Evolutionary conservation across 1,140 invertebrate genomes (phyloP), one percentile per base, ranked within the genome.

Genomic region (Conopomorpha cramerella): DNA sequence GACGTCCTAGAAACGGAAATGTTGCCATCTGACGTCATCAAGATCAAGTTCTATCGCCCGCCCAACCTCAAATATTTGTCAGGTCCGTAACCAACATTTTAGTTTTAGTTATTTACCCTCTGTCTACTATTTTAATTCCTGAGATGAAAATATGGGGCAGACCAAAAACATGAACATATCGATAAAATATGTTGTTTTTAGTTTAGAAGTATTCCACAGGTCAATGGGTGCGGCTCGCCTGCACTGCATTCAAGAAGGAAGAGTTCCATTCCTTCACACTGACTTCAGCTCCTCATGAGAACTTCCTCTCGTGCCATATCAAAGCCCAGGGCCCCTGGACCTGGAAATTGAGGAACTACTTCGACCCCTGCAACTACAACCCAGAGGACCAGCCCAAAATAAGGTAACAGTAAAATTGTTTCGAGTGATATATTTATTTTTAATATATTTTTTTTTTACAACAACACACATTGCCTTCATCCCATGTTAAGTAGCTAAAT

Each of bases 261-360:
- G 97, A 99, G 66, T 98, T 94, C 73, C 97, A 99, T 71, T 96
- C 96, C 0, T 98, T 99, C 56, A 99, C 97, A 0, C 70, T 99
- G 28, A 99, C 97, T 0, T 99, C 96, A 8, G 96, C 96, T 1
- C 97, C 97, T 0, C 96, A 99, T 55, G 95, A 99, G 64, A 97
- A 98, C 68, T 96, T 91, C 55, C 78, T 99, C 0, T 96, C 94
- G 1, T 94, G 97, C 49, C 96, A 99, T 65, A 98, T 99, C 42
- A 97, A 99, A 74, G 95, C 95, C 0, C 94, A 97, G 64, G 97
- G 97, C 0, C 97, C 96, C 0, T 99, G 96, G 96, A 99, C 97
- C 0, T 98, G 95, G 95, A 99, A 99, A 56, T 70, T 99, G 1
- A 82, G 96, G 25, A 96, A 97, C 66, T 96, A 95, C 55, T 97